Evolutionary conservation across 2,113 vertebrate genomes (phyloP), one percentile per base, ranked within the genome.

Genomic region (Eptesicus fuscus): DNA sequence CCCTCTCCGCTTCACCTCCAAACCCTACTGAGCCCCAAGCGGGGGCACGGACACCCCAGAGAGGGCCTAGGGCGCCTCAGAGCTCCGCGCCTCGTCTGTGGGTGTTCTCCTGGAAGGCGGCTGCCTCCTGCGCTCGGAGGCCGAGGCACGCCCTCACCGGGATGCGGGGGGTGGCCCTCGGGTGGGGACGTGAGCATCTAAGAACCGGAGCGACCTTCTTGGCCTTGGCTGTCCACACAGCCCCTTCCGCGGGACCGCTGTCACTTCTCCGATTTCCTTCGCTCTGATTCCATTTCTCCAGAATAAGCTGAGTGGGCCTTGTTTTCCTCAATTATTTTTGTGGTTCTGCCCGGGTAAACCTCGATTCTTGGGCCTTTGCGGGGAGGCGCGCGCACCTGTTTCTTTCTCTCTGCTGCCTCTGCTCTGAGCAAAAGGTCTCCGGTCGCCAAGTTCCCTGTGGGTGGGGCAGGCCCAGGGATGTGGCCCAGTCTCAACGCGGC

Each of bases 71-170:
- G 5, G 16, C 1, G 42, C 40, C 67, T n/a, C 35, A 2, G 88
- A 69, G 12, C 91, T 86, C 2, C 0, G 0, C 5, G 82, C 80
- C 22, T 87, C 56, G 59, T 90, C 59, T 4, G 2, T 2, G 37
- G 13, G 8, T 28, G 20, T 59, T 89, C 78, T 65, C 49, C 84
- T 79, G n/a, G 95, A 80, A 67, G 37, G 76, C 4, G 90, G 73
- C 69, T 20, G 37, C 71, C 80, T 61, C 70, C 83, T 70, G 18
- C 5, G 0, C 83, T n/a, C 18, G 35, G 77, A 91, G 74, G 42
- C 20, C 0, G 2, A 2, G 20, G 37, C 30, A 59, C 0, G 9
- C 9, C 11, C 1, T 47, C 63, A 0, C 30, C 0, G 2, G 74
- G 32, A 51, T 32, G 35, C 32, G 18, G 61, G 79, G 71, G 1